A percentile compares a stretch with the other conserved stretches of the same genome.
These are phyloP conservation scores for Cephus spinipes DNA, from an alignment of 2,888 invertebrate species.

Conservation along the genomic window DNA sequence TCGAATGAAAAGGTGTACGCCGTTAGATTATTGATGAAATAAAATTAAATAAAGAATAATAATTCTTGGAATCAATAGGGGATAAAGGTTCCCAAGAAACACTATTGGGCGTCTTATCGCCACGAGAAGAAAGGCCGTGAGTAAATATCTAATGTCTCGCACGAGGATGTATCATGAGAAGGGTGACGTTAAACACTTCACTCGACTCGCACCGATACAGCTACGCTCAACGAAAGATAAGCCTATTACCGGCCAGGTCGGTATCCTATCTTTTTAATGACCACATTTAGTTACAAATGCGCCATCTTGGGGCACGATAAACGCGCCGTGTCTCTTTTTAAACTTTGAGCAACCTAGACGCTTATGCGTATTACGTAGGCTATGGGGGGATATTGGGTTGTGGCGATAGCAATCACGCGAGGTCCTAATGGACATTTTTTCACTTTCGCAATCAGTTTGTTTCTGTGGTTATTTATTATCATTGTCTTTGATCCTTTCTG, in stretches of 20 bases:
- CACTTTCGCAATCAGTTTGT: background rate
- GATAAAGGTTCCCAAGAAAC: background rate
- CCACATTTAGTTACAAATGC: slow-evolving; percentile 34
- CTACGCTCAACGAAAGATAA: slow-evolving; percentile 8
- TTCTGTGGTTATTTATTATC: background rate
- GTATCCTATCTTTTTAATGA: slow-evolving; percentile 30
- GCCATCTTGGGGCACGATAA: background rate
- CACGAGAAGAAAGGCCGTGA: background rate
- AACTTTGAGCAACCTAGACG: background rate
- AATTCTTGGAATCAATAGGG: background rate
- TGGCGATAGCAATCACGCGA: background rate
- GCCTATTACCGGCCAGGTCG: slow-evolving; percentile 17
- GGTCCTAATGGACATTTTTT: background rate
- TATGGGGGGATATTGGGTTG: background rate
- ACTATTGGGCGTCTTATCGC: background rate
- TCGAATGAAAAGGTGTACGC: background rate
- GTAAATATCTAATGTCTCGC: background rate
- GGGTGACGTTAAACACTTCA: background rate
- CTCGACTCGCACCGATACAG: background rate
- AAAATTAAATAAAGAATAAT: background rate
- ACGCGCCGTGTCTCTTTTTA: background rate
- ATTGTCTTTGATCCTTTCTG: background rate
- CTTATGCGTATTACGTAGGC: background rate
- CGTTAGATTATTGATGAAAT: too few species aligned
- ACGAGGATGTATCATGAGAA: background rate